Base-by-base conservation (phyloP, 2,113 vertebrate species). In the Rhinopomastus cyanomelas region DNA sequence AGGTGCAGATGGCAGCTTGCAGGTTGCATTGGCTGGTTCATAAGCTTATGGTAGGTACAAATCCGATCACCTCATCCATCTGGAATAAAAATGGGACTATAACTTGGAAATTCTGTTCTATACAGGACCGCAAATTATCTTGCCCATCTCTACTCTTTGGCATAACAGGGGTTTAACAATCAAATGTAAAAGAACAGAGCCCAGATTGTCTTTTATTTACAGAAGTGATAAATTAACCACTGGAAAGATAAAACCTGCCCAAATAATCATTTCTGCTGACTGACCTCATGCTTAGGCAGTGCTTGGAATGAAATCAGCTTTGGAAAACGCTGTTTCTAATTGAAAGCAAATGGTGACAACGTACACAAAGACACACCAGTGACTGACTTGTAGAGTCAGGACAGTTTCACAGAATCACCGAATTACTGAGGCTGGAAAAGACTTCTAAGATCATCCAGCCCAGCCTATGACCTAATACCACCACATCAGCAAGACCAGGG, bases 201-300 rank as follows among this genome's bases (percentile, higher is more conserved):
- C 46, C 25, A 57, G 72, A 87, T 67, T 60, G 79, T 64, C 81
- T 87, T 92, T 59, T 92, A 85, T 92, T 93, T 92, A 92, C 79
- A 91, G 48, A 93, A 94, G 76, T 49, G 72, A 95, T 87, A 92
- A 87, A 93, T 82, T 80, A 95, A 93, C 82, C 76, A 92, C 82
- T 85, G 79, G 75, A 80, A 93, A 94, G 89, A 95, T 91, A 93
- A 94, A 92, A 92, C 75, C 65, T 91, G 56, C 82, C 62, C 75
- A 89, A 93, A 60, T 27, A 91, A 92, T 72, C 21, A 81, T 69
- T 87, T 93, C 60, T 89, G 75, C 79, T 85, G 65, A 61, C 78
- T 92, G 89, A 92, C 80, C 68, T 94, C 91, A 93, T 66, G 75
- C 85, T 94, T 85, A 82, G 75, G 78, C 79, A 91, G 67, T 71